Percentiles rank a stretch among this genome's conserved stretches.
Evolutionary conservation across 2,113 vertebrate species (phyloP).

Genomic region (Chascanopsetta lugubris): DNA sequence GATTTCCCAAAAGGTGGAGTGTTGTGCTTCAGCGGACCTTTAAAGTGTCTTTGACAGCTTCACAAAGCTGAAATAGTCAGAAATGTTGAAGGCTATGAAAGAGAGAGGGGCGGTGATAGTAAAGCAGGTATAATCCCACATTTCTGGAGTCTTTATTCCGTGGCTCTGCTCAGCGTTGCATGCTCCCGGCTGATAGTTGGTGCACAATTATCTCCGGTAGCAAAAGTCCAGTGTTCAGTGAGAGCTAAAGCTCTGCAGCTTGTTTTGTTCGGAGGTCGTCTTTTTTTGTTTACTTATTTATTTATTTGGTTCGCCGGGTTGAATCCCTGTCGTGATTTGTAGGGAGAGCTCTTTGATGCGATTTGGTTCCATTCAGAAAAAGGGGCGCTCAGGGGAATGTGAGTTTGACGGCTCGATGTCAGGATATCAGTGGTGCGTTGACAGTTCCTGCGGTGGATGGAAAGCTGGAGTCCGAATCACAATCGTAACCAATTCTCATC

Average conservation of each 20-base stretch:
- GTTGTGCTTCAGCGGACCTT: conserved; percentile 39
- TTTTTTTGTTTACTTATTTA: neutral
- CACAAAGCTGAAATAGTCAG: conserved; percentile 33
- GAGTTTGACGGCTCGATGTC: conserved; percentile 5
- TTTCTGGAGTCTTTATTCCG: conserved; percentile 45
- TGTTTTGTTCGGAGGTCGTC: conserved; percentile 9
- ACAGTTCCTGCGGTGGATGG: neutral
- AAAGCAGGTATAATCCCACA: conserved; percentile 46
- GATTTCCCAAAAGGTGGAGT: conserved; percentile 20
- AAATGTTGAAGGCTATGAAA: conserved; percentile 25
- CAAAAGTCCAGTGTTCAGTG: conserved; percentile 28
- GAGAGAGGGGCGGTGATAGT: conserved; percentile 21
- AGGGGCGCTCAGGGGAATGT: conserved; percentile 2
- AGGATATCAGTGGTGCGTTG: neutral
- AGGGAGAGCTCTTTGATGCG: conserved; percentile 18
- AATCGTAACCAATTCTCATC: neutral
- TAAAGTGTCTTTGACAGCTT: conserved; percentile 40
- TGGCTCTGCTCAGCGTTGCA: conserved; percentile 33
- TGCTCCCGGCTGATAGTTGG: conserved; percentile 37
- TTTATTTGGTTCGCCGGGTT: neutral
- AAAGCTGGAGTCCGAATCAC: neutral
- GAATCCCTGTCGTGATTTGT: neutral
- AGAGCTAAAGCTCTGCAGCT: conserved; percentile 38
- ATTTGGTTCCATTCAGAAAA: conserved; percentile 15
- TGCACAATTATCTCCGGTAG: conserved; percentile 43